Conservation (phyloP, 2,888 invertebrate genomes). For the Andrena haemorrhoa region DNA sequence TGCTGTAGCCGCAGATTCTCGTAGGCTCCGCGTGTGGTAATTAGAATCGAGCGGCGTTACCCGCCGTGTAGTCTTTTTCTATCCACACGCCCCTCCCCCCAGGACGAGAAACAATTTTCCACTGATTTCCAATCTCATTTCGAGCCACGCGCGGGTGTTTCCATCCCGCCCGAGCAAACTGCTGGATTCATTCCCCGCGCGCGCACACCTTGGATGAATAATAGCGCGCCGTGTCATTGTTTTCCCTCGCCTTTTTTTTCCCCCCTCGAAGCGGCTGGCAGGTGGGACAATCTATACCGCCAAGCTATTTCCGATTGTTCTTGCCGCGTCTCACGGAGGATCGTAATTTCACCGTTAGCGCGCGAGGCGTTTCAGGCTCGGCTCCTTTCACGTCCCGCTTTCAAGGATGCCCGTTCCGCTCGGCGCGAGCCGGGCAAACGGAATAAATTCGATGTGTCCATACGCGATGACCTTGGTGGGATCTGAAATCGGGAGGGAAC, state of each 20-base stretch:
- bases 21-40: no score
- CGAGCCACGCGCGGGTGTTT: background rate
- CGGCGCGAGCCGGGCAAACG: background rate
- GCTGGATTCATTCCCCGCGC: background rate
- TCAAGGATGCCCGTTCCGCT: conserved; percentile 34
- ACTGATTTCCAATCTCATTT: conserved; percentile 33
- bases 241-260: conserved; percentile 30
- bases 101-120: conserved; percentile 8
- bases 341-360: conserved; percentile 50
- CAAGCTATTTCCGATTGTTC: conserved; percentile 50
- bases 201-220: conserved; percentile 19
- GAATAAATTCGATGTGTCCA: background rate
- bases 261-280: conserved; percentile 15
- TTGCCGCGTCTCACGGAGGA: conserved; percentile 17
- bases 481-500: no score
- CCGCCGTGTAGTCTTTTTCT: background rate
- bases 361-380: conserved; percentile 5
- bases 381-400: conserved; percentile 42
- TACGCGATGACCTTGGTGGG: background rate
- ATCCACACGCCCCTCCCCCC: background rate
- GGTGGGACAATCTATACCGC: conserved; percentile 35
- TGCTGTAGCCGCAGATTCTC: no score
- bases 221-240: conserved; percentile 33
- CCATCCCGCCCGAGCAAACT: conserved; percentile 4
- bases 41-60: background rate